Conservation (phyloP, 2,888 invertebrate species). For the Nipponacmea schrenckii region DNA sequence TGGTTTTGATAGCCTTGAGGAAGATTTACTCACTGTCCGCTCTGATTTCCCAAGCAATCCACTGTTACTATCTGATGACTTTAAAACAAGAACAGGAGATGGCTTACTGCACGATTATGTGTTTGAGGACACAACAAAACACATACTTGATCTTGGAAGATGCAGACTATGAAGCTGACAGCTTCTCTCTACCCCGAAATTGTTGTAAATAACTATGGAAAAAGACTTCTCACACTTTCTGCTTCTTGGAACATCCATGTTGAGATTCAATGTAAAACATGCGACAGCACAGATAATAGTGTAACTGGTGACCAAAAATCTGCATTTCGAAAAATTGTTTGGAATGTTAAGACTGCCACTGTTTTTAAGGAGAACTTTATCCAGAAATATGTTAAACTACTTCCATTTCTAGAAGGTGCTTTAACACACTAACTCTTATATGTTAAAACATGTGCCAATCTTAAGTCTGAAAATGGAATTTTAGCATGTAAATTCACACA, state of each 20-base stretch:
- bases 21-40: not conserved
- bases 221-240: not conserved
- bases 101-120: not conserved
- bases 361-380: too few relatives aligned
- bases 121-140: not conserved
- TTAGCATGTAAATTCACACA: too few relatives aligned
- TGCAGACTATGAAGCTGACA: not conserved
- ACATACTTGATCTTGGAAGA: not conserved
- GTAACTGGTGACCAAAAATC: too few relatives aligned
- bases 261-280: too few relatives aligned
- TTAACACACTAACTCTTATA: too few relatives aligned
- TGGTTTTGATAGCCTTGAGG: not conserved
- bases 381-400: too few relatives aligned
- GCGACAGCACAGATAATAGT: too few relatives aligned
- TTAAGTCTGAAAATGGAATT: too few relatives aligned
- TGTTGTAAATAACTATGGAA: constrained; percentile 2
- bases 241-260: not conserved
- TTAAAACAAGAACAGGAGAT: not conserved
- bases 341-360: too few relatives aligned
- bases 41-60: not conserved
- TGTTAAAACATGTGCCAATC: too few relatives aligned
- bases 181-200: not conserved
- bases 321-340: too few relatives aligned
- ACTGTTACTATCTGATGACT: not conserved
- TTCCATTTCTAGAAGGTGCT: too few relatives aligned